Base-by-base conservation (phyloP, 35 echinoderm and acorn worm genomes). In the Apostichopus japonicus region DNA sequence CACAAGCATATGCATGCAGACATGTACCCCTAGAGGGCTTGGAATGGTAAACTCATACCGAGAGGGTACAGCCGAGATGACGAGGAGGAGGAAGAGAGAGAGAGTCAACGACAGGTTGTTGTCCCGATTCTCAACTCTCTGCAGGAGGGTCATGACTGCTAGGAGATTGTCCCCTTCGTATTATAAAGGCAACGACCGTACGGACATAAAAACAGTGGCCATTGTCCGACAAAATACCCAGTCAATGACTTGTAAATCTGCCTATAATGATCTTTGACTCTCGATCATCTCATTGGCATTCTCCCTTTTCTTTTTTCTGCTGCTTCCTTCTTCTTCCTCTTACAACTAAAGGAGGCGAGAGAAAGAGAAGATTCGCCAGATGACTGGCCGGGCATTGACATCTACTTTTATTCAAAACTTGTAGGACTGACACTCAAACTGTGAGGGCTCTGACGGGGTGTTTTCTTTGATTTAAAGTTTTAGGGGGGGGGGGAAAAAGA, bases 301-400 rank as follows among this genome's bases (percentile, higher is more conserved):
- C 57, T 44, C 33, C 33, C 33, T 55, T 71, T 21, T 87, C 16
- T 16, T 24, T 79, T 24, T 79, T 79, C 77, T 80, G 13, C 51
- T 80, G 13, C 78, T 53, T 80, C 78, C 11, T 23, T 13, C 6
- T 87, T 21, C 23, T 57, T 27, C 23, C 72, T 58, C 53, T 59
- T 23, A 84, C 54, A 21, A 83, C 54, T 24, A 84, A 84, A n/a
- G 81, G 71, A 54, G 81, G 81, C 54, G 57, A 84, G 57, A 84
- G 33, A 44, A 44, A 44, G 33, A 44, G 33, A 84, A 23, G 5
- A 24, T 57, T 80, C 56, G 55, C 81, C 81, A 84, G 53, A 84
- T 84, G 86, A 89, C 86, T 89, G 86, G 22, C 86, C 86, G 86
- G 86, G 86, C 86, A 89, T 89, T 89, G 86, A 89, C 86, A 72